Percentiles rank a stretch among this genome's conserved stretches.
Evolutionary conservation across 2,888 invertebrate species (phyloP).

Genomic region (Eremobia ochroleuca): DNA sequence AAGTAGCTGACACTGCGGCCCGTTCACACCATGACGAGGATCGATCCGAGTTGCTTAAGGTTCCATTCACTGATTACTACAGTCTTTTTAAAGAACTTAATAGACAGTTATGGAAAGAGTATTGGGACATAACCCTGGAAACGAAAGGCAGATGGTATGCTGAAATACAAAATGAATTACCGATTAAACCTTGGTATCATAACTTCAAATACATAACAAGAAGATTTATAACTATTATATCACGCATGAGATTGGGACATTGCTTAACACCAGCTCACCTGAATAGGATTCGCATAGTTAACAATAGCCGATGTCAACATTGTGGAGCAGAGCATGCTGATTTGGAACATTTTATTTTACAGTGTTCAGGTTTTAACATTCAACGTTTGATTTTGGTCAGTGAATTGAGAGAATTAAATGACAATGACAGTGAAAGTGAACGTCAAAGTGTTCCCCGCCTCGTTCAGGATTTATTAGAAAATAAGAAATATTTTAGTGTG

Average conservation of each 20-base stretch:
- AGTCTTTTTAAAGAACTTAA: background rate
- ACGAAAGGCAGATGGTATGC: background rate
- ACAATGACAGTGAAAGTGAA: no score
- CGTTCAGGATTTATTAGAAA: no score
- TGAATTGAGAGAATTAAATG: no score
- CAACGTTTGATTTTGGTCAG: no score
- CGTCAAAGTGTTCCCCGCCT: no score
- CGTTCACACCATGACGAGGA: constrained; percentile 1
- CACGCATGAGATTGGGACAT: constrained; percentile 8
- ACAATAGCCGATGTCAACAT: constrained; percentile 4
- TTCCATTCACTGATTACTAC: constrained; percentile 5
- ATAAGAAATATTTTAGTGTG: no score
- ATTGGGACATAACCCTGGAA: background rate
- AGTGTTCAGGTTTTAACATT: no score
- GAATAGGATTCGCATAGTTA: background rate
- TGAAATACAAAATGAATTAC: background rate
- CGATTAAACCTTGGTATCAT: background rate
- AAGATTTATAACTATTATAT: background rate
- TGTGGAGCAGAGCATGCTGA: constrained; percentile 1
- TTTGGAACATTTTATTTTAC: background rate
- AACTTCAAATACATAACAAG: background rate
- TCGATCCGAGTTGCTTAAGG: background rate
- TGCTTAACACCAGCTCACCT: constrained; percentile 6
- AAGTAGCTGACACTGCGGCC: background rate
- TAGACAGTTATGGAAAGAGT: no score